phyloP scores from a whole-genome alignment of 30 jellyfish, hydroid and myxozoan species.

The Aurelia aurita region DNA sequence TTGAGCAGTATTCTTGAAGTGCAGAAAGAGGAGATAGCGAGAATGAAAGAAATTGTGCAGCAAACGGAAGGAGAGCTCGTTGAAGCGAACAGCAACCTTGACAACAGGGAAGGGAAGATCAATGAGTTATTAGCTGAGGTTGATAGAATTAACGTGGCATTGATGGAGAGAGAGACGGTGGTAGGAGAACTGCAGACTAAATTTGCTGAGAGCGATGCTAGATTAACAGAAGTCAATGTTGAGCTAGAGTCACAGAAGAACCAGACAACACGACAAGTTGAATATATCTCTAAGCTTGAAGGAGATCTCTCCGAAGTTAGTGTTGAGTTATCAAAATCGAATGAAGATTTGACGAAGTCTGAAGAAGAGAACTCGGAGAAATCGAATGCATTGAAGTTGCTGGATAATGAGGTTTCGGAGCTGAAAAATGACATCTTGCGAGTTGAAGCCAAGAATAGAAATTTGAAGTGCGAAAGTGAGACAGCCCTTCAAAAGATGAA shows the following conservation, averaged over 20 bases:
- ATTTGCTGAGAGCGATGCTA: background rate
- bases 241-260: background rate
- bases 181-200: background rate
- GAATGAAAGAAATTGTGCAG: conserved; percentile 12
- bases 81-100: background rate
- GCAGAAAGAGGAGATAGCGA: conserved; percentile 25
- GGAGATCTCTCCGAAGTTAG: background rate
- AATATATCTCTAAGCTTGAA: background rate
- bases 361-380: background rate
- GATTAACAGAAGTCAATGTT: background rate
- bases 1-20: conserved; percentile 8
- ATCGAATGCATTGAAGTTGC: background rate
- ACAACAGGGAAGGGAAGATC: background rate
- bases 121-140: background rate
- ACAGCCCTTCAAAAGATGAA: background rate
- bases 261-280: background rate
- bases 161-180: background rate
- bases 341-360: background rate
- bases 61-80: conserved; percentile 34
- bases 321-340: background rate
- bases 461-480: background rate
- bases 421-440: background rate
- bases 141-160: background rate
- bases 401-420: background rate
- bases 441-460: background rate